These are phyloP conservation scores for Apaloderma vittatum DNA, from an alignment of 2,113 vertebrate species.

Conservation along the genomic window DNA sequence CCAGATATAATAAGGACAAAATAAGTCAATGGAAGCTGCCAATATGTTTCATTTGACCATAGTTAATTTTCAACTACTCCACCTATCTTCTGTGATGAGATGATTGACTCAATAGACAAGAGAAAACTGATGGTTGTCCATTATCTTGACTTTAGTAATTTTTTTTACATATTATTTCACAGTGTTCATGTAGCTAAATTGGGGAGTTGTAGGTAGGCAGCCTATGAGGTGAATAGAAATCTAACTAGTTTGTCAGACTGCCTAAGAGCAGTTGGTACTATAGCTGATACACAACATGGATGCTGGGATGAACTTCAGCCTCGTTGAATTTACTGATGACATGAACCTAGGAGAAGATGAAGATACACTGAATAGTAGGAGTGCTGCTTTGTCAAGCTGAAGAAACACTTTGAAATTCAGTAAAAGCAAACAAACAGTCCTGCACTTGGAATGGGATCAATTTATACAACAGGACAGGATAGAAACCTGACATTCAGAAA, in stretches of 20 bases:
- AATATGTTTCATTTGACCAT: neutral
- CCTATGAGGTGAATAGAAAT: neutral
- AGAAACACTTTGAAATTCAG: neutral
- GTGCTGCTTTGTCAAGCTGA: neutral
- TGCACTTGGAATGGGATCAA: neutral
- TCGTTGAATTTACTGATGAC: neutral
- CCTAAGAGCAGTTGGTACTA: neutral
- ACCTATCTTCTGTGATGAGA: neutral
- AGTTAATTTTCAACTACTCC: neutral
- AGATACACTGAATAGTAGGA: neutral
- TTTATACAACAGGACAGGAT: neutral
- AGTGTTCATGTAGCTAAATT: neutral
- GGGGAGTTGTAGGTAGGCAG: neutral
- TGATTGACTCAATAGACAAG: neutral
- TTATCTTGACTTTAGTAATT: neutral
- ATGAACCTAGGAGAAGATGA: neutral
- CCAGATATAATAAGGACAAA: neutral
- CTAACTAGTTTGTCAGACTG: neutral
- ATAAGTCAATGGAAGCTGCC: neutral
- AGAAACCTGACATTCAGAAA: neutral
- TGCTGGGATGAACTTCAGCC: neutral
- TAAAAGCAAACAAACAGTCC: neutral
- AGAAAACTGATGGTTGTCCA: neutral
- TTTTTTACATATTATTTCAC: neutral
- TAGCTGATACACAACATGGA: neutral